Evolutionary conservation across 2,797 vertebrate genomes (phyloP), one percentile per base, ranked within the genome.

Genomic region (Mycteria americana): DNA sequence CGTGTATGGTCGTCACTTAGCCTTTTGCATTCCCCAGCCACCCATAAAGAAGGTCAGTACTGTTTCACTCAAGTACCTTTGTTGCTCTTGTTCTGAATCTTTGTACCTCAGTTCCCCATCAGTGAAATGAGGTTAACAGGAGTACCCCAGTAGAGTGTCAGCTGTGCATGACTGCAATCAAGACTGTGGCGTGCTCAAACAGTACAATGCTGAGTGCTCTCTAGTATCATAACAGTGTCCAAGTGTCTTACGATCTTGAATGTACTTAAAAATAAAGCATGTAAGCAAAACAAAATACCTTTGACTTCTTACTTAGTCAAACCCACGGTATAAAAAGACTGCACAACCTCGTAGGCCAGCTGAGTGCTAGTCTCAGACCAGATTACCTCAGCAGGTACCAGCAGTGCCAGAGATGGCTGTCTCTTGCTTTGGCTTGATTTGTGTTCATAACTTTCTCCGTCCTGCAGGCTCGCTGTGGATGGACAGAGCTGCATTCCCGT

Each of bases 201-300:
- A 41, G 56, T 45, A 53, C 92, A 85, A 73, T 62, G 28, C 64
- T 41, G 70, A 94, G 74, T 22, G 59, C 56, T 56, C 68, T 93
- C 64, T 28, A 60, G 33, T 28, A 75, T 31, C 48, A 24, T 74
- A 77, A 13, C 18, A 12, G 59, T 59, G 54, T 63, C 81, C 43
- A 43, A 84, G 86, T 73, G 67, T 59, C 75, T 87, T 45, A 45
- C 0, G 0, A 16, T 74, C 75, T 46, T 56, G 35, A 92, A 83
- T 60, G 70, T 77, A 77, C 60, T 91, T 95, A 43, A 70, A 80
- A 92, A 88, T 82, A 91, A 94, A 95, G 60, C 43, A 45, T 8
- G 15, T 67, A 76, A 89, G 51, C 43, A 77, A 91, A 93, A 67
- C 30, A 57, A 51, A 74, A 31, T 60, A 79, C 39, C 18, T 64